Evolutionary conservation across 2,797 vertebrate species (phyloP).

Genomic region (Pseudocheirus occidentalis): DNA sequence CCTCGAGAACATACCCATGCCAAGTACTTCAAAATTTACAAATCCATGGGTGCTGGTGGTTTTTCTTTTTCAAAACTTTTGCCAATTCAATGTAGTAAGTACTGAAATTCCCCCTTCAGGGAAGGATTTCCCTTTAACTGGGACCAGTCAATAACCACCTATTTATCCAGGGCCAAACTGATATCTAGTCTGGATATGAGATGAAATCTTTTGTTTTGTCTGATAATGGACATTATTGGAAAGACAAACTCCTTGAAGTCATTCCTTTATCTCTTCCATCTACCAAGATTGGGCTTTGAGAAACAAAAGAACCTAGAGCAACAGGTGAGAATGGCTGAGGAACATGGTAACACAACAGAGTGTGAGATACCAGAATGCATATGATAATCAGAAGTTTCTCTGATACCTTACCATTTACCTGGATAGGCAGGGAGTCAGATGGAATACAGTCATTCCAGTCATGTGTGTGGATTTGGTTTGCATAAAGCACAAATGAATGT

Average conservation of each 20-base stretch:
- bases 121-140: conserved; percentile 47
- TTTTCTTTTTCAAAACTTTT: conserved; percentile 61
- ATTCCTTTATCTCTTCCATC: conserved; percentile 6
- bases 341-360: not conserved
- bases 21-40: conserved; percentile 67
- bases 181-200: conserved; percentile 45
- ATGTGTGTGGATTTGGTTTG: not conserved
- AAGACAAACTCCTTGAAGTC: too few species aligned
- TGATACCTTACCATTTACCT: not conserved
- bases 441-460: not conserved
- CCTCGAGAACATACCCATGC: conserved; percentile 63
- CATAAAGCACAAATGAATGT: not conserved
- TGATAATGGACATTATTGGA: too few species aligned
- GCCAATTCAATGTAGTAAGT: conserved; percentile 67
- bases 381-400: not conserved
- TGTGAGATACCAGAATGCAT: not conserved
- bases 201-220: conserved; percentile 33
- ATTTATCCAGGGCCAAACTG: conserved; percentile 52
- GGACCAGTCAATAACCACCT: conserved; percentile 9
- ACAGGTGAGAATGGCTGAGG: conserved; percentile 16
- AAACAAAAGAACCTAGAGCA: not conserved
- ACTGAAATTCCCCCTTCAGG: conserved; percentile 52
- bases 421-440: not conserved
- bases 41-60: conserved; percentile 63
- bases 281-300: not conserved